Evolutionary conservation across 1,140 invertebrate genomes (phyloP), one percentile per base, ranked within the genome.

Genomic region (Achatina immaculata): DNA sequence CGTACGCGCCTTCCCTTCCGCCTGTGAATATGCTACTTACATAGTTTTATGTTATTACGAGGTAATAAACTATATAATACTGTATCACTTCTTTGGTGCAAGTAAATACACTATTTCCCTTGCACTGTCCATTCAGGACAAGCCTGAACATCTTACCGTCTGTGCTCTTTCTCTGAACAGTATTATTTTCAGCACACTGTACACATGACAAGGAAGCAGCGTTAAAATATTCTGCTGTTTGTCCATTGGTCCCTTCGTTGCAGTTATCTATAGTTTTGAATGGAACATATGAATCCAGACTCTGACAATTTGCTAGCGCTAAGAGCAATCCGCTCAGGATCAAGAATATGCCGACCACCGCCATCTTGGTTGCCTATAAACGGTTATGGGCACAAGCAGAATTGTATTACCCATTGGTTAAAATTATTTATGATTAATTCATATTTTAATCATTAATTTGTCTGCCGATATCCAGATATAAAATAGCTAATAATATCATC

Each of bases 291-390:
- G 74, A 71, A 1, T 62, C 45, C 14, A 24, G 75, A 21, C 34
- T 36, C 65, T 83, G 82, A 28, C 72, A 28, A 73, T 45, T 34
- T 9, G 51, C 79, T 1, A 58, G 21, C 6, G 42, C 14, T 21
- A 74, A 45, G 0, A 45, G 28, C 51, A n/a, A n/a, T n/a, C 36
- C n/a, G 58, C 58, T 38, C 40, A 71, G 55, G 24, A 82, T 43
- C 6, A 68, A 36, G 2, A 83, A 79, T 65, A 16, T 78, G 34
- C 45, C 28, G 31, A 34, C 24, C 11, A 62, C 28, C 83, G 85
- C 86, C 86, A 87, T 87, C n/a, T 84, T 85, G 83, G 86, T 87
- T 87, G 85, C 82, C 83, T 85, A 38, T 79, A 78, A 82, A 82
- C 75, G 74, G 62, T 42, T 11, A 51, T 34, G 48, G 42, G 34